Evolutionary conservation across 2,113 vertebrate species (phyloP), one percentile per base, ranked within the genome.

Genomic region (Fulica atra): DNA sequence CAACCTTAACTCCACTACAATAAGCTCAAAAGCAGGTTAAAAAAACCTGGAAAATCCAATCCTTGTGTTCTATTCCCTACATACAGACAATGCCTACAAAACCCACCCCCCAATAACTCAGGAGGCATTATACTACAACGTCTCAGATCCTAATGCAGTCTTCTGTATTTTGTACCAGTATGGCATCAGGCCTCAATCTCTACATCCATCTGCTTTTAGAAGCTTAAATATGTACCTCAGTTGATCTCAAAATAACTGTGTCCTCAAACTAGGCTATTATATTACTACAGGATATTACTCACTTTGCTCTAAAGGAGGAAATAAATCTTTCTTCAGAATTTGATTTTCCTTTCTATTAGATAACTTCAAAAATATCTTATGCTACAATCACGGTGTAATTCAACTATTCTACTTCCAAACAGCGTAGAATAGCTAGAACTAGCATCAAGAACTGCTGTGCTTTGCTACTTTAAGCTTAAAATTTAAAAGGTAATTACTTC

Each of bases 41-140:
- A 81, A 57, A 31, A 48, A 20, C 48, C 48, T 0, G 2, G 21
- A 71, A 93, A 79, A 36, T 1, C 9, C 19, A 89, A 28, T 4
- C 7, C 25, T 1, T 25, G 20, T 0, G 0, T 38, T 60, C 88
- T 50, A 40, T 40, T 83, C 46, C 10, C 54, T 57, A 59, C 1
- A 7, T 13, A 46, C 1, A 59, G 9, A 2, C 10, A 68, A 26
- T 6, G 4, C 5, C 6, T 28, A 26, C 12, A 24, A 51, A 51
- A 51, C 25, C 21, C 24, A 51, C 24, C 8, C 26, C 17, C 25
- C 2, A 1, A 46, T 38, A 21, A 38, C 25, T 74, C 60, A 26
- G 11, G 16, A 71, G 33, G 48, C 48, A 20, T 56, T 38, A 48
- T 1, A 5, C 17, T 25, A 80, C 7, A 8, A 51, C 66, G 51